These are phyloP conservation scores for Sphyrna mokarran DNA, from an alignment of 2,113 vertebrate species.

Conservation along the genomic window DNA sequence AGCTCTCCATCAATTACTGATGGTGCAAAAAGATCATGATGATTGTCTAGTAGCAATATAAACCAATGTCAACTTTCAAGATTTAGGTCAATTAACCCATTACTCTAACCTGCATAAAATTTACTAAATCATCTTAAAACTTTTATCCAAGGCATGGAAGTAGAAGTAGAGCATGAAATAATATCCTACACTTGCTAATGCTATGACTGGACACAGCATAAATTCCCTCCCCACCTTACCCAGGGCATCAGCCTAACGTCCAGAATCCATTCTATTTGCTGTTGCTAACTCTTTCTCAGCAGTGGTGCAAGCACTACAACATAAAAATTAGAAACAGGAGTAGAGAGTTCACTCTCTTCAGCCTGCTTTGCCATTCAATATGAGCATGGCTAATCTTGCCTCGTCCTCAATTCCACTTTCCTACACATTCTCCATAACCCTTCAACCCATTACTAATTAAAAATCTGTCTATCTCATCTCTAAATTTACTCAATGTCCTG, in stretches of 20 bases:
- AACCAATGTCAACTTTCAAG: not conserved
- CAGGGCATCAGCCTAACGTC: not conserved
- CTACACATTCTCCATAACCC: too few species aligned
- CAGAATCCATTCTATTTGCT: too few species aligned
- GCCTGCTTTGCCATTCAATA: too few species aligned
- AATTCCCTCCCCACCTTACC: not conserved
- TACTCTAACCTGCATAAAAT: not conserved
- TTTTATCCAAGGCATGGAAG: not conserved
- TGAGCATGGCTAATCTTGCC: too few species aligned
- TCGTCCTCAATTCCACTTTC: too few species aligned
- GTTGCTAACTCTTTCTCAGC: not conserved
- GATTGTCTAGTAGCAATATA: not conserved
- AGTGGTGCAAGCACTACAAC: not conserved
- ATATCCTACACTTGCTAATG: not conserved
- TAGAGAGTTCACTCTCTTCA: too few species aligned
- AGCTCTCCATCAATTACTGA: conserved; percentile 8
- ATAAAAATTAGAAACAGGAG: too few species aligned
- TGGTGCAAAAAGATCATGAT: not conserved
- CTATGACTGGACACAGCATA: not conserved
- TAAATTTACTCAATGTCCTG: too few species aligned
- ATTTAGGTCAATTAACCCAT: conserved; percentile 22
- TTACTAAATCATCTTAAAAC: not conserved
- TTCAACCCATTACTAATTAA: too few species aligned
- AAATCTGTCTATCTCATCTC: too few species aligned
- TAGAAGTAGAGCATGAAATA: not conserved